These are phyloP conservation scores for Gerris buenoi DNA, from an alignment of 1,140 invertebrate genomes.

Conservation along the genomic window DNA sequence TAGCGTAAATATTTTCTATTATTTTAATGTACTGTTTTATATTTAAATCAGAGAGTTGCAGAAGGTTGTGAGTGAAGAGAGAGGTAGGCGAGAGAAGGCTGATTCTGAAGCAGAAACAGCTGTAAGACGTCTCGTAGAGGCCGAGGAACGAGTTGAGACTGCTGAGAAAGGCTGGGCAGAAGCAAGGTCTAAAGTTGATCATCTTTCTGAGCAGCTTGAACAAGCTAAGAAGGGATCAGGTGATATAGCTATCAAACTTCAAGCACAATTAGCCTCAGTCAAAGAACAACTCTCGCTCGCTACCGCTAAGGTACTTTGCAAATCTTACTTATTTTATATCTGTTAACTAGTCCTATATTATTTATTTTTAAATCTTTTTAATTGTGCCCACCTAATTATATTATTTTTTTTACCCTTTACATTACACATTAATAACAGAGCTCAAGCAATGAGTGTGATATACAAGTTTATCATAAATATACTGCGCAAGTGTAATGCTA, in stretches of 20 bases:
- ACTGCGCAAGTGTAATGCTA: too few relatives aligned
- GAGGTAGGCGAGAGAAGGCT: conserved; percentile 42
- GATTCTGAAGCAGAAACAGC: conserved; percentile 38
- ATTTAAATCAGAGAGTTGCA: conserved; percentile 42
- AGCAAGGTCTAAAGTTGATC: conserved; percentile 45
- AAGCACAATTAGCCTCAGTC: conserved; percentile 50
- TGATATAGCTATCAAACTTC: conserved; percentile 44
- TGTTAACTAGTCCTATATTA: too few relatives aligned
- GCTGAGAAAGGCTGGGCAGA: conserved; percentile 39
- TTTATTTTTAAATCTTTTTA: too few relatives aligned
- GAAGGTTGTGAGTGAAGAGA: conserved; percentile 42
- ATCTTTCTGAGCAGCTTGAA: conserved; percentile 44
- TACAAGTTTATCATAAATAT: too few relatives aligned
- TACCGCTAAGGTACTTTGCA: conserved; percentile 31
- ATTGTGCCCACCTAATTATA: too few relatives aligned
- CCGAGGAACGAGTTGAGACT: conserved; percentile 32
- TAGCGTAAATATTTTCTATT: too few relatives aligned
- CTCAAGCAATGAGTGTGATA: too few relatives aligned
- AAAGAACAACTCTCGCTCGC: conserved; percentile 52
- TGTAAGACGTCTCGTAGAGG: conserved; percentile 28
- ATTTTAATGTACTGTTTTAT: too few relatives aligned
- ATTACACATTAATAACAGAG: too few relatives aligned
- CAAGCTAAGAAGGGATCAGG: conserved; percentile 43
- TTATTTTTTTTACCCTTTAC: too few relatives aligned
- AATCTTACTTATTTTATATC: too few relatives aligned